Conservation (phyloP, 2,888 invertebrate species). For the Cyrtodaria siliqua region DNA sequence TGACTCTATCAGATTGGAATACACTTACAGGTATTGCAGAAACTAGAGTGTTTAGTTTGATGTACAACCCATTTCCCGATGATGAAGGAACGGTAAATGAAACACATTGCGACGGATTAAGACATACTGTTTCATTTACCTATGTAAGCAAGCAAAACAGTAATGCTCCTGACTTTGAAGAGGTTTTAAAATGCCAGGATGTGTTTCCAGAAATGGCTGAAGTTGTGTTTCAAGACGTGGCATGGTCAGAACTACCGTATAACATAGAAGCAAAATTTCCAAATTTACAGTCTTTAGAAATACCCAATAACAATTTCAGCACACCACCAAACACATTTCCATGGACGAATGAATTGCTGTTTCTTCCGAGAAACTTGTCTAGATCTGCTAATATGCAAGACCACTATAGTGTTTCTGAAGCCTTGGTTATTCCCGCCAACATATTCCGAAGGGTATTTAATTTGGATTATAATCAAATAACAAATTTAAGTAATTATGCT, state of each 20-base stretch:
- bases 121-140: conserved; percentile 7
- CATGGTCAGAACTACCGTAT: background rate
- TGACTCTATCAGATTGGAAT: conserved; percentile 12
- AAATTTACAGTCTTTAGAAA: conserved; percentile 30
- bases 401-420: background rate
- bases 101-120: background rate
- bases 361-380: conserved; percentile 32
- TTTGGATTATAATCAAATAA: conserved; percentile 24
- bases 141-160: background rate
- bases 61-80: too few species aligned
- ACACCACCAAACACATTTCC: conserved; percentile 30
- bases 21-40: conserved; percentile 5
- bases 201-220: conserved; percentile 27
- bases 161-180: background rate
- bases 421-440: conserved; percentile 13
- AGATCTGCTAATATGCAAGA: conserved; percentile 20
- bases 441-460: conserved; percentile 20
- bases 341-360: conserved; percentile 15
- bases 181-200: conserved; percentile 7
- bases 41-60: conserved; percentile 1
- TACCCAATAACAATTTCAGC: conserved; percentile 22
- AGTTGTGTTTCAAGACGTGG: conserved; percentile 25
- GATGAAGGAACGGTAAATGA: too few species aligned
- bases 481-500: conserved; percentile 8
- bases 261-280: conserved; percentile 22